Conservation (phyloP, 2,113 vertebrate species). For the Indicator maculatus region DNA sequence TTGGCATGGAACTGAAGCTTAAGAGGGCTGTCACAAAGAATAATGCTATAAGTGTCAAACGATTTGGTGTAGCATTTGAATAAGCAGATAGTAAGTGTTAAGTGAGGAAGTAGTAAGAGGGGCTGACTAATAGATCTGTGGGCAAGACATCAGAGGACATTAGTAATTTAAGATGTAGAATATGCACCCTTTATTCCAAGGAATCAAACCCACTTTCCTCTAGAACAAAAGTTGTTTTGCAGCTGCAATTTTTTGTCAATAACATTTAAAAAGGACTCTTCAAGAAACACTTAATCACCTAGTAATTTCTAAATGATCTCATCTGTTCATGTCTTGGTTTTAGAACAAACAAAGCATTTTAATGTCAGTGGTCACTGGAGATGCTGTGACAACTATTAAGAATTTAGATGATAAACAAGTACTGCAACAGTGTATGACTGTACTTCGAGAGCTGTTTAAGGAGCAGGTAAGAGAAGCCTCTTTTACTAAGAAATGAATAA, state of each 20-base stretch:
- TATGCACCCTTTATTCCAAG: neutral
- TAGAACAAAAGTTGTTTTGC: neutral
- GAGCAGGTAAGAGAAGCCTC: constrained; percentile 85
- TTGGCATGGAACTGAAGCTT: neutral
- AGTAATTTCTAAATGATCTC: neutral
- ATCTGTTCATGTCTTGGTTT: neutral
- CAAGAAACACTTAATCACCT: neutral
- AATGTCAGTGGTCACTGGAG: constrained; percentile 94
- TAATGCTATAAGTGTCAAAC: neutral
- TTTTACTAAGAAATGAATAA: neutral
- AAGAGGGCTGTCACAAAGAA: neutral
- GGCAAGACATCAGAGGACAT: neutral
- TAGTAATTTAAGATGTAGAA: neutral
- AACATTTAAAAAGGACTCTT: neutral
- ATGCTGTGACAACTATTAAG: constrained; percentile 82
- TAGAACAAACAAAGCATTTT: constrained; percentile 91
- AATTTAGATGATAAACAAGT: constrained; percentile 90
- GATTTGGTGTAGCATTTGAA: neutral
- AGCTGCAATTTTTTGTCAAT: neutral
- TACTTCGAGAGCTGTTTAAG: constrained; percentile 90
- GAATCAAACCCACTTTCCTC: neutral
- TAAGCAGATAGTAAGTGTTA: neutral
- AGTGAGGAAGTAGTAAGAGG: neutral
- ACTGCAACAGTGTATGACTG: constrained; percentile 85
- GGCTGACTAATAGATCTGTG: neutral